These are phyloP conservation scores for Todiramphus saurophagus DNA, from an alignment of 2,113 vertebrate genomes.

Conservation along the genomic window DNA sequence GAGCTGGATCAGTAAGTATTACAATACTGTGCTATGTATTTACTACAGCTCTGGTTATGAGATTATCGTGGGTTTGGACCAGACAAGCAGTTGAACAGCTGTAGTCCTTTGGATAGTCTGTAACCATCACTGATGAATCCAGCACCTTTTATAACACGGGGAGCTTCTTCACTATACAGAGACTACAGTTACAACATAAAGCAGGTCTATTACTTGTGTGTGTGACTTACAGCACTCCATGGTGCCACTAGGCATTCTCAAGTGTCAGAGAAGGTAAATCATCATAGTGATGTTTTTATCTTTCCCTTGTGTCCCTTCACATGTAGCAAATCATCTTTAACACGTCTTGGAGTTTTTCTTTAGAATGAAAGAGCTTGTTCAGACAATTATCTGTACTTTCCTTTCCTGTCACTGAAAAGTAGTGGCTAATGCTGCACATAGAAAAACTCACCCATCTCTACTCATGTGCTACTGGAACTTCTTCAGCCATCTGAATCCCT, in stretches of 20 bases:
- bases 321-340: background rate
- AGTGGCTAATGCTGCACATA: background rate
- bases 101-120: background rate
- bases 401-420: background rate
- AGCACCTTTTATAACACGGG: background rate
- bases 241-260: background rate
- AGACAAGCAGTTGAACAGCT: background rate
- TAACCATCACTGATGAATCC: background rate
- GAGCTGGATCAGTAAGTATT: background rate
- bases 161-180: background rate
- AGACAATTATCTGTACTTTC: background rate
- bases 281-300: background rate
- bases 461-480: background rate
- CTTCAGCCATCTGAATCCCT: background rate
- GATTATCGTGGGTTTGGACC: background rate
- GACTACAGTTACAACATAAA: background rate
- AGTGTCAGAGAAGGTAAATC: background rate
- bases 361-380: background rate
- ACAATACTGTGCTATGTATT: background rate
- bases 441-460: background rate
- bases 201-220: rapidly evolving
- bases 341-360: background rate
- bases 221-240: background rate
- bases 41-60: background rate
- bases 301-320: background rate